Conservation (phyloP, 1,140 invertebrate species). For the Pogonomyrmex barbatus region DNA sequence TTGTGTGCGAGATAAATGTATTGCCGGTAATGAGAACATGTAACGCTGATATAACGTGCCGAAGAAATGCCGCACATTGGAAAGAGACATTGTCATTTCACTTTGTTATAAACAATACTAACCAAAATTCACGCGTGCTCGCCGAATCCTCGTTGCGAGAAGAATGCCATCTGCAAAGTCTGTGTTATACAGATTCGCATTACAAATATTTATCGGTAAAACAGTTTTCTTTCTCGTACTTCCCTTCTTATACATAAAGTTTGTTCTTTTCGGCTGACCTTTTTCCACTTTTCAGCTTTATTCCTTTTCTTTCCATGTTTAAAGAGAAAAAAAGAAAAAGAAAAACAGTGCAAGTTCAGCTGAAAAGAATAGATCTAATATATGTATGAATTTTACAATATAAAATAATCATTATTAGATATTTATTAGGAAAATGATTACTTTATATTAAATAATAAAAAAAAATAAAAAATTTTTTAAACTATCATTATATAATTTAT, state of each 20-base stretch:
- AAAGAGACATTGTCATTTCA: constrained; percentile 77
- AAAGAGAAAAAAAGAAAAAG: too few species aligned
- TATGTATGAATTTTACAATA: too few species aligned
- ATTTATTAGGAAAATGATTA: too few species aligned
- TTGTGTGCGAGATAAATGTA: constrained; percentile 83
- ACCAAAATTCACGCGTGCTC: constrained; percentile 20
- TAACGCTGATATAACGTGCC: constrained; percentile 78
- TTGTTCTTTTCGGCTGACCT: too few species aligned
- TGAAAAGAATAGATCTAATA: too few species aligned
- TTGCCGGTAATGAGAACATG: constrained; percentile 76
- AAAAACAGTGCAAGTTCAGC: too few species aligned
- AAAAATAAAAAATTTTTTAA: not conserved
- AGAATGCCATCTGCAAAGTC: not conserved
- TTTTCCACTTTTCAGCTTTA: too few species aligned
- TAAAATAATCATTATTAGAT: too few species aligned
- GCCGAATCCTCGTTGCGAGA: not conserved
- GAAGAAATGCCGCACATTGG: constrained; percentile 77
- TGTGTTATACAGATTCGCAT: not conserved
- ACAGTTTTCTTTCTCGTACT: not conserved
- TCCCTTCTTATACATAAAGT: not conserved
- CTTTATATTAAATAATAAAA: not conserved
- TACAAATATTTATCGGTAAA: not conserved
- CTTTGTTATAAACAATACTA: constrained; percentile 63
- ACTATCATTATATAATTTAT: not conserved
- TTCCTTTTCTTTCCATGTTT: too few species aligned